These are phyloP conservation scores for Esox niger DNA, from an alignment of 2,113 vertebrate genomes.

Conservation along the genomic window DNA sequence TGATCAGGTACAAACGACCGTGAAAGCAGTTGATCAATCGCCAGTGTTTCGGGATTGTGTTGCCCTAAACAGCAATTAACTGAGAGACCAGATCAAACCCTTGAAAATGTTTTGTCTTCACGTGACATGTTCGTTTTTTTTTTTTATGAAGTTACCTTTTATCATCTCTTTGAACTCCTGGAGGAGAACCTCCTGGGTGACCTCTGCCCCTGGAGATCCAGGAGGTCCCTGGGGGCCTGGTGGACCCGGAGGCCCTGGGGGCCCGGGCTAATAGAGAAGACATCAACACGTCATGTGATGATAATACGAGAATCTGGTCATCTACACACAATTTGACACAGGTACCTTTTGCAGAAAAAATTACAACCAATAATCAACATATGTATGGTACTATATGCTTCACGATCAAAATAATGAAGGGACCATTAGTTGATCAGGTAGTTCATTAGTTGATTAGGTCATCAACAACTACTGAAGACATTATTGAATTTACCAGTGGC, in stretches of 20 bases:
- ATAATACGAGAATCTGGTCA: neutral
- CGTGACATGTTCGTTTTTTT: no score
- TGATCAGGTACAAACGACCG: neutral
- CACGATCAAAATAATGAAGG: neutral
- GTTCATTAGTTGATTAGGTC: no score
- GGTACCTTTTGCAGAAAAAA: neutral
- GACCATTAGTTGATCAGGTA: neutral
- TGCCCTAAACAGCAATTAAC: neutral
- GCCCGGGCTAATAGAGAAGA: conserved; percentile 70
- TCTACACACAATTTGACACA: neutral
- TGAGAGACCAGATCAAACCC: neutral
- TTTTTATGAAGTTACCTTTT: conserved; percentile 71
- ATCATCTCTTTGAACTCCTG: conserved; percentile 89
- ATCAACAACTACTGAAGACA: neutral
- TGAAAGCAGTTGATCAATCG: neutral
- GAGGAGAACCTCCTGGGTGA: conserved; percentile 84
- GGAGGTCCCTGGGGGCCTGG: conserved; percentile 82
- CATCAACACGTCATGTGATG: conserved; percentile 21
- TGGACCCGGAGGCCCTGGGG: conserved; percentile 84
- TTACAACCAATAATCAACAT: neutral
- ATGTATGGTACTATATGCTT: neutral
- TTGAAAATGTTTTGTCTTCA: no score
- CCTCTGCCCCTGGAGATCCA: conserved; percentile 78
- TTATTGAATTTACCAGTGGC: conserved; percentile 71
- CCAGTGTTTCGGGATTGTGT: neutral